Conservation (phyloP, 2,113 vertebrate species). For the Neogale vison region DNA sequence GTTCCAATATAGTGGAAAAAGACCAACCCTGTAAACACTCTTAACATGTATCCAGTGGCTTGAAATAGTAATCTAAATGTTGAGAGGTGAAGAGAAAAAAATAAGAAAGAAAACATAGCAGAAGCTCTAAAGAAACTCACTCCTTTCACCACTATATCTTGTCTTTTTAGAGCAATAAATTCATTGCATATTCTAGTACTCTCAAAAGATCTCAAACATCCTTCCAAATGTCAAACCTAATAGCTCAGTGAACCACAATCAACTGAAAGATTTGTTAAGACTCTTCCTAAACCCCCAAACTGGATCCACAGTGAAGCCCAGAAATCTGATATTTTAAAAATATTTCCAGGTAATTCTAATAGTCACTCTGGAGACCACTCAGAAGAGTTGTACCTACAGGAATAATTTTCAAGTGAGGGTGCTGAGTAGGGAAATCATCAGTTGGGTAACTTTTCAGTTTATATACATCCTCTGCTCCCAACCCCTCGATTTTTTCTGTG, state of each 20-base stretch:
- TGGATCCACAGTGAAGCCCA: not conserved
- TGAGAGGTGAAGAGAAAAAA: not conserved
- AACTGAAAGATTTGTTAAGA: not conserved
- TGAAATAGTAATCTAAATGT: slow-evolving; percentile 32
- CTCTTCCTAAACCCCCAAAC: not conserved
- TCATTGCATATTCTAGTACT: not conserved
- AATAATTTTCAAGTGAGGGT: not conserved
- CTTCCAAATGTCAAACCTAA: not conserved
- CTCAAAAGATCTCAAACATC: not conserved
- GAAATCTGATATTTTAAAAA: not conserved
- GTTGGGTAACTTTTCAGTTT: not conserved
- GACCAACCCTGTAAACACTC: slow-evolving; percentile 45
- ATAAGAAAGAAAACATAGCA: not conserved
- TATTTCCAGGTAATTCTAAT: not conserved
- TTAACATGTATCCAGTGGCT: not conserved
- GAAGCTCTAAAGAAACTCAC: not conserved
- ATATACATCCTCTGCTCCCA: not conserved
- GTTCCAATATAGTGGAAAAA: slow-evolving; percentile 37
- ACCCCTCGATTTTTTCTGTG: not conserved
- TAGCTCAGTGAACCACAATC: not conserved
- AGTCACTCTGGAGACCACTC: not conserved
- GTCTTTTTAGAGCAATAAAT: not conserved
- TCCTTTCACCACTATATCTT: not conserved
- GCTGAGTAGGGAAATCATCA: not conserved
- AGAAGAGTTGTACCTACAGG: not conserved